Base-by-base conservation (phyloP, 2,888 invertebrate genomes). In the Arrhopalites spinosus region DNA sequence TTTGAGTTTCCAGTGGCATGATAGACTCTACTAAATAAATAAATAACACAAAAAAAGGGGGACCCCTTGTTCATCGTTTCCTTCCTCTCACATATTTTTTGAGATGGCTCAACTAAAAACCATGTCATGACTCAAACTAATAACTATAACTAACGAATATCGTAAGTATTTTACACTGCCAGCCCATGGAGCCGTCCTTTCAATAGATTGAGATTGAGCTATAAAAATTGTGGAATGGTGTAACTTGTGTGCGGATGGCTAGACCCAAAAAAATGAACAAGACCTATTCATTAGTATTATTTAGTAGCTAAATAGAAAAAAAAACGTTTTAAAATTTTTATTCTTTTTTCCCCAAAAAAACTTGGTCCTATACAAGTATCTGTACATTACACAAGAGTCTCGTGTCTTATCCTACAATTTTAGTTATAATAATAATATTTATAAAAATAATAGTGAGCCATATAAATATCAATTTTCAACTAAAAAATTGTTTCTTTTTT, bases 1-100 rank as follows among this genome's bases (percentile, higher is more conserved):
- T n/a, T n/a, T n/a, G n/a, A 36, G 3, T n/a, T 66, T 66, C 8
- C 66, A 29, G 66, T 66, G 66, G 66, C 66, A 43, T 43, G 20
- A n/a, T n/a, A 15, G 13, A 25, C 25, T 43, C 43, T n/a, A 43
- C 66, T 27, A 66, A 66, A 25, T 43, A 43, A 17, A 25, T 27
- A 11, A 30, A n/a, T n/a, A n/a, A n/a, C n/a, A n/a, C n/a, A n/a
- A n/a, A n/a, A n/a, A n/a, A n/a, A n/a, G n/a, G n/a, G n/a, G n/a
- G 63, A n/a, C 27, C 30, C 25, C 29, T 30, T 63, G 17, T 3
- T 27, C 30, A 63, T 15, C 23, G 8, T 13, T 30, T 30, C 11
- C 30, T 30, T 11, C 25, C 25, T 23, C 11, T 8, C 20, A n/a
- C n/a, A n/a, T n/a, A n/a, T n/a, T n/a, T n/a, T n/a, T n/a, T n/a